Evolutionary conservation across 2,113 vertebrate species (phyloP).

Genomic region (Alethe diademata): DNA sequence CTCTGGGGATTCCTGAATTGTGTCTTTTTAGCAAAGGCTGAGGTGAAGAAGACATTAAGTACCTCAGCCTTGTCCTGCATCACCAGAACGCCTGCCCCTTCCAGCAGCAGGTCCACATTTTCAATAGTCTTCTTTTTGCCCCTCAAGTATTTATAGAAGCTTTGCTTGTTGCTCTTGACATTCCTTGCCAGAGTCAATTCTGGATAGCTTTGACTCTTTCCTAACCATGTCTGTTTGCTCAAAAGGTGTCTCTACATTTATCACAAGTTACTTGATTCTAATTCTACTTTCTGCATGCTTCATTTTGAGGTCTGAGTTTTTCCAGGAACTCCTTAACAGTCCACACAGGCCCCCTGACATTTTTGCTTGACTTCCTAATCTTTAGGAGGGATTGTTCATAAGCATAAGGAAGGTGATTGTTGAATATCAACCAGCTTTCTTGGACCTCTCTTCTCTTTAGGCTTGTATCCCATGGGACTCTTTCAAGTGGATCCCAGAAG

Average conservation of each 20-base stretch:
- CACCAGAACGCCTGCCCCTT: neutral
- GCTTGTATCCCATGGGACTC: neutral
- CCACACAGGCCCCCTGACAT: neutral
- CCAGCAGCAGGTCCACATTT: neutral
- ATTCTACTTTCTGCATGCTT: neutral
- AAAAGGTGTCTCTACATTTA: neutral
- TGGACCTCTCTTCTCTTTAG: neutral
- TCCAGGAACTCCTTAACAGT: neutral
- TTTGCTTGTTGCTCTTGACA: neutral
- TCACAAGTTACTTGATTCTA: neutral
- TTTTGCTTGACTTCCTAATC: neutral
- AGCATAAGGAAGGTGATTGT: neutral
- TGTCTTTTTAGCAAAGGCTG: neutral
- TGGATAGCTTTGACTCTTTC: neutral
- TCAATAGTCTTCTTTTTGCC: neutral
- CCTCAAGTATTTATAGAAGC: neutral
- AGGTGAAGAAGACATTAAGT: neutral
- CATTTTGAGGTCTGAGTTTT: neutral
- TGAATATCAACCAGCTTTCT: neutral
- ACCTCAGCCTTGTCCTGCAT: neutral
- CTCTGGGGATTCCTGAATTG: neutral
- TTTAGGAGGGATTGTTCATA: neutral
- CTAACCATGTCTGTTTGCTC: neutral
- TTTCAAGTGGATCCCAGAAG: neutral
- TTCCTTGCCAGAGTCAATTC: neutral